Evolutionary conservation across 2,113 vertebrate species (phyloP), one percentile per base, ranked within the genome.

Genomic region (Apaloderma vittatum): DNA sequence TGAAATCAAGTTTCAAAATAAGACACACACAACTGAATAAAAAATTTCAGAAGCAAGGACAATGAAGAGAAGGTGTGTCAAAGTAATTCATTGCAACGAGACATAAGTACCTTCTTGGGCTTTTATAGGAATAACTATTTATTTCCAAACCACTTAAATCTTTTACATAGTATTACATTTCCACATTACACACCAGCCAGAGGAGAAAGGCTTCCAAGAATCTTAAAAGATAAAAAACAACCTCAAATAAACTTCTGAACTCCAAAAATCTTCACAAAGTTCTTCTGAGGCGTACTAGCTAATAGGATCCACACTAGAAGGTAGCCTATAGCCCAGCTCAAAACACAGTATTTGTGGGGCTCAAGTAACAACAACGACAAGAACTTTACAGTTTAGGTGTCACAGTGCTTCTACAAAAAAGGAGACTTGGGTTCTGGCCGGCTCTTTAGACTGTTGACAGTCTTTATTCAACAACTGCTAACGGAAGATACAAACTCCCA

Each of bases 1-100:
- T 36, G 61, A 93, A 77, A 46, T 67, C 22, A 72, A 73, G n/a
- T 62, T 93, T 92, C 77, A 90, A 90, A 94, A 62, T 62, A 72
- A 83, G 65, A 77, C 5, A 18, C 32, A 57, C 17, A 40, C 59
- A 83, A 67, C 0, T 54, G 51, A 92, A 52, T 37, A 71, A 91
- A 51, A 13, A 37, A 62, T 37, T 70, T 74, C 37, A 74, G 48
- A 92, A 90, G 48, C 11, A 90, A 63, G 13, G 15, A 82, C 36
- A 78, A 66, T 15, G 36, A 78, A 79, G 52, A 61, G 20, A 26
- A 88, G 61, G 22, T 15, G 9, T 62, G 54, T 32, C 62, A 34
- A 51, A 63, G 43, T 8, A 63, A 72, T 48, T 77, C 29, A 63
- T 1, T 61, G 67, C 55, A 88, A 15, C 0, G 1, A 80, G 34